phyloP scores from a whole-genome alignment of 2,888 invertebrate species.

The Ormyrus nitidulus region DNA sequence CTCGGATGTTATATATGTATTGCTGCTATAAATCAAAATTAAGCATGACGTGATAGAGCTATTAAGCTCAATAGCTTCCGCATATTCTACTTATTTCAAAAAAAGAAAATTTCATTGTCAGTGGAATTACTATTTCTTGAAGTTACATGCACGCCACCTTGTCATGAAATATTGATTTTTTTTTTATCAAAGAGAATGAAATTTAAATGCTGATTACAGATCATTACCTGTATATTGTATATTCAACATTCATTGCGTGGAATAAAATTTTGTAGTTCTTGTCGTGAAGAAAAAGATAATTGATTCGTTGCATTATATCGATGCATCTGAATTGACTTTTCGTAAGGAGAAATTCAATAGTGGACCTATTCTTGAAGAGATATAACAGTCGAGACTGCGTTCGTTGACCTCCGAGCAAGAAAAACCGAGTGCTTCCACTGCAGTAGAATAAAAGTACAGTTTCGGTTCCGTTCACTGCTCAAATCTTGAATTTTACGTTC shows the following conservation, averaged over 20 bases:
- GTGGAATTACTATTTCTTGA: no score
- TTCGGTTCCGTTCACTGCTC: conserved; percentile 8
- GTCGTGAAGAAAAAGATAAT: no score
- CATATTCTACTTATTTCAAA: not conserved
- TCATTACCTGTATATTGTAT: no score
- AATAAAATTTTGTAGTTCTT: no score
- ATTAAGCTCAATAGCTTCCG: conserved; percentile 30
- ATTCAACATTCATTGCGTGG: no score
- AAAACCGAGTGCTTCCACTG: conserved; percentile 11
- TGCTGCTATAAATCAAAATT: conserved; percentile 28
- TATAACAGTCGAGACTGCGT: conserved; percentile 20
- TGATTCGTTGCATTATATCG: no score
- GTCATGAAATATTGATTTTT: no score
- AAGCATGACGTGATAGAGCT: conserved; percentile 24
- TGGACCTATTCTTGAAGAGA: not conserved
- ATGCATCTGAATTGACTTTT: not conserved
- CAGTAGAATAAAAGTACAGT: conserved; percentile 7
- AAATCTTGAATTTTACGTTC: not conserved
- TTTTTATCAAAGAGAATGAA: no score
- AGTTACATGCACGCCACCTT: no score
- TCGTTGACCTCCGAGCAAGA: conserved; percentile 8
- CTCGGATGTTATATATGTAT: not conserved
- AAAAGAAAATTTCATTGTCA: no score
- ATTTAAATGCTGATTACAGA: no score
- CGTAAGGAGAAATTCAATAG: conserved; percentile 12